Percentiles rank a stretch among this genome's conserved stretches.
phyloP scores from a whole-genome alignment of 2,797 vertebrate genomes.

The Serranus cabrilla region DNA sequence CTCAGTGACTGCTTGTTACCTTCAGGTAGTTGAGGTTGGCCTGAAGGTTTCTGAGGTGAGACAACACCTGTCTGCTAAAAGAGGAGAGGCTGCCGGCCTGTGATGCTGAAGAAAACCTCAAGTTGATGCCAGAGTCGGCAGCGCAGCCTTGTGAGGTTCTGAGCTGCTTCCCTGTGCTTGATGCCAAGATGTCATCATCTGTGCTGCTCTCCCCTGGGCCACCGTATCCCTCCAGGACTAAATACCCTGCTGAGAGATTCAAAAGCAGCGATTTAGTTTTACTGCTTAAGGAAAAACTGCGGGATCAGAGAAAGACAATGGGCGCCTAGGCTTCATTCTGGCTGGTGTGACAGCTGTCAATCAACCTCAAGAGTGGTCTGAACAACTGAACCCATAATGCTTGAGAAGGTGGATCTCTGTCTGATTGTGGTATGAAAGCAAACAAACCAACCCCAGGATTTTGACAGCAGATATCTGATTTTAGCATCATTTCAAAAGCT shows the following conservation, averaged over 20 bases:
- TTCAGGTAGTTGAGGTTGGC: slow-evolving; percentile 93
- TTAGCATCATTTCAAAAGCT: too few relatives aligned
- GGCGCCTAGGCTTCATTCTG: too few relatives aligned
- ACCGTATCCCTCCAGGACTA: slow-evolving; percentile 93
- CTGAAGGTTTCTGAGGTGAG: slow-evolving; percentile 92
- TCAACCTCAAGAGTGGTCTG: too few relatives aligned
- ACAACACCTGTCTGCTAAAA: slow-evolving; percentile 91
- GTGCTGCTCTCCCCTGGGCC: slow-evolving; percentile 93
- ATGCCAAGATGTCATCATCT: slow-evolving; percentile 89
- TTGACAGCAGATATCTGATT: too few relatives aligned
- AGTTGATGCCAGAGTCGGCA: slow-evolving; percentile 86
- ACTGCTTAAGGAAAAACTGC: neutral
- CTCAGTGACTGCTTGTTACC: slow-evolving; percentile 77
- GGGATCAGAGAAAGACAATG: neutral
- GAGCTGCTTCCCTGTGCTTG: slow-evolving; percentile 83
- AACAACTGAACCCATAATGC: too few relatives aligned
- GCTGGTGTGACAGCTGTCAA: too few relatives aligned
- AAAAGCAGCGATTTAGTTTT: slow-evolving; percentile 29
- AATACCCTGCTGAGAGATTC: slow-evolving; percentile 86
- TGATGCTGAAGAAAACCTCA: slow-evolving; percentile 85
- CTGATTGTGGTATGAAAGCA: too few relatives aligned
- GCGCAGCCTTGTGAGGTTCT: slow-evolving; percentile 85
- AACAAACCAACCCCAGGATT: too few relatives aligned
- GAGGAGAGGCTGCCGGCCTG: slow-evolving; percentile 86
- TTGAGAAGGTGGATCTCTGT: too few relatives aligned